Percentiles rank a stretch among this genome's conserved stretches.
Evolutionary conservation across 2,888 invertebrate genomes (phyloP).

Genomic region (Neoitamus cyanurus): DNA sequence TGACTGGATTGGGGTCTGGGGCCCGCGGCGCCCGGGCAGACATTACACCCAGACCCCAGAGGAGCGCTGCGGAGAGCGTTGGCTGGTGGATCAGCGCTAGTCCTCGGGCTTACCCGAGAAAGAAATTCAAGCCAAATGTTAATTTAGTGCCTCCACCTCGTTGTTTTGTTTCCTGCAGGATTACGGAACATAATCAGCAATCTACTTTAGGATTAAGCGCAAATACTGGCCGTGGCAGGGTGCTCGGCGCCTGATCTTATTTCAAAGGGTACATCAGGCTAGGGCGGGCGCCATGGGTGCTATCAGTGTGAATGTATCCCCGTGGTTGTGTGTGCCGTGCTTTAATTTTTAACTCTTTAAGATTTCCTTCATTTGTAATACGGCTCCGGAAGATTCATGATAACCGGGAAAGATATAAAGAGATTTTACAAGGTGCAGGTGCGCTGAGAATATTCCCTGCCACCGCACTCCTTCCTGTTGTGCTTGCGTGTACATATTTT

Average conservation of each 20-base stretch:
- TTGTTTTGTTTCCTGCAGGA: constrained; percentile 46
- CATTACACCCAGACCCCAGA: background rate
- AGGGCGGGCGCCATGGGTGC: background rate
- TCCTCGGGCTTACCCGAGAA: constrained; percentile 20
- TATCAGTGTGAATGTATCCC: background rate
- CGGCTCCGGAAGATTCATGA: background rate
- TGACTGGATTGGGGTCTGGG: background rate
- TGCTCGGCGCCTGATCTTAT: background rate
- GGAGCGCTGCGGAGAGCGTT: background rate
- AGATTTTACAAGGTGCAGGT: background rate
- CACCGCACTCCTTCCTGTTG: background rate
- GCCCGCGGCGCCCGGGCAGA: too few relatives aligned
- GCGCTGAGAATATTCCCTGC: background rate
- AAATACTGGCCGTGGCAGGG: constrained; percentile 39
- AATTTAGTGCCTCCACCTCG: constrained; percentile 39
- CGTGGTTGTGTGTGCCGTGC: background rate
- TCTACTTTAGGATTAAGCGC: constrained; percentile 46
- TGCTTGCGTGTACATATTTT: background rate
- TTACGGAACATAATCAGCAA: constrained; percentile 47
- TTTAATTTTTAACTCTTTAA: background rate
- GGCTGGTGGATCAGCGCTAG: background rate
- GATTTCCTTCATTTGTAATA: background rate
- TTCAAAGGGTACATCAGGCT: background rate
- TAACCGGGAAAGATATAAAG: background rate
- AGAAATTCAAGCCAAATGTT: constrained; percentile 46